Evolutionary conservation across 2,888 invertebrate species (phyloP).

Genomic region (Plebejus melissa): DNA sequence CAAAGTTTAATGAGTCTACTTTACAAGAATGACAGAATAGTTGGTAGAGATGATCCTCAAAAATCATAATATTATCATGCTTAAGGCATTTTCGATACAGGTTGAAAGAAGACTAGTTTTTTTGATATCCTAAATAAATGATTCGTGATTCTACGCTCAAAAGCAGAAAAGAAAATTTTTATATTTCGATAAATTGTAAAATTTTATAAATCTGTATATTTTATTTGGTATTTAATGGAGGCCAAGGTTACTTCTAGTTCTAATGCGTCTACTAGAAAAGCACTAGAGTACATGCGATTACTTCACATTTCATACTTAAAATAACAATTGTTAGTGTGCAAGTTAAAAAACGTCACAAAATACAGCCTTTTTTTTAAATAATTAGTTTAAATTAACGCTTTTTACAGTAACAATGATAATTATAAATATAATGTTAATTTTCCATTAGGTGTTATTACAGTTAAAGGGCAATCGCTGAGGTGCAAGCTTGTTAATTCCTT

Average conservation of each 20-base stretch:
- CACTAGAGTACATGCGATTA: conserved; percentile 8
- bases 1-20: conserved; percentile 28
- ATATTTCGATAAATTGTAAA: neutral
- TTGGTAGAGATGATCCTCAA: conserved; percentile 15
- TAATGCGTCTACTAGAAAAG: conserved; percentile 15
- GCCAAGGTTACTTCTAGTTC: neutral
- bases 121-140: conserved; percentile 4
- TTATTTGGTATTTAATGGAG: neutral
- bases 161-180: neutral
- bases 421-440: neutral
- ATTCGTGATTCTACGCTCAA: conserved; percentile 4
- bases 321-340: neutral
- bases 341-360: neutral
- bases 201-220: neutral
- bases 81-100: conserved; percentile 5
- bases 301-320: neutral
- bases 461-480: neutral
- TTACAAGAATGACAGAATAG: conserved; percentile 22
- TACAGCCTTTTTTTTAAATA: neutral
- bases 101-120: neutral
- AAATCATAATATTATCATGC: neutral
- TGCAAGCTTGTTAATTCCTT: too few species aligned
- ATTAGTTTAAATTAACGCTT: neutral
- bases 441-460: neutral
- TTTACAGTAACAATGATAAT: neutral